These are phyloP conservation scores for Caenorhabditis latens DNA, from an alignment of 1,140 invertebrate species.

Conservation along the genomic window DNA sequence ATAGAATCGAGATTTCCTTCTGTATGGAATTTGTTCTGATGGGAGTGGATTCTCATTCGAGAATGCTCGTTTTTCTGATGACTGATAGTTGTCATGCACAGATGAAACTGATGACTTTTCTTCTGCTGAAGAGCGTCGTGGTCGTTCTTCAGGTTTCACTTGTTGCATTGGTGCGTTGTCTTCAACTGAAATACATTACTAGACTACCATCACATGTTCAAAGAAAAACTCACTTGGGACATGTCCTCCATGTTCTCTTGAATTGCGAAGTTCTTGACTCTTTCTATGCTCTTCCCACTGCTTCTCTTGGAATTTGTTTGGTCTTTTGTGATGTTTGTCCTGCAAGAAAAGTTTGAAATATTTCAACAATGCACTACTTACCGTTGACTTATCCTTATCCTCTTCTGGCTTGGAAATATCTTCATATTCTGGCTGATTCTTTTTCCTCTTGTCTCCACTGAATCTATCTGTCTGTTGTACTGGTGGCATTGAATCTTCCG, in stretches of 20 bases:
- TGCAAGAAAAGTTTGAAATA: background rate
- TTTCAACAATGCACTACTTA: background rate
- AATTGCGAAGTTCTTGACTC: constrained; percentile 27
- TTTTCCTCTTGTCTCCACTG: constrained; percentile 21
- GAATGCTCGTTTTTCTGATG: constrained; percentile 27
- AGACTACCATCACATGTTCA: too few species aligned
- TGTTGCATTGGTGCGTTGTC: background rate
- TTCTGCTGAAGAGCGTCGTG: constrained; percentile 2
- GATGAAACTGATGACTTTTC: constrained; percentile 5
- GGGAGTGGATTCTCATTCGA: constrained; percentile 22
- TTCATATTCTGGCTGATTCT: constrained; percentile 50
- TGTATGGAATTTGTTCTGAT: constrained; percentile 39
- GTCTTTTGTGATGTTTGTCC: constrained; percentile 37
- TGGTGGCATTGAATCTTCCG: background rate
- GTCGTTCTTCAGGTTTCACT: constrained; percentile 33
- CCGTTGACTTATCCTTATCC: constrained; percentile 3
- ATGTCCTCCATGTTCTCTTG: constrained; percentile 43
- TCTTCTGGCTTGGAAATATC: constrained; percentile 31
- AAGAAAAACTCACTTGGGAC: background rate
- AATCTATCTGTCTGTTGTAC: constrained; percentile 21
- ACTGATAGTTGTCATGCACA: constrained; percentile 1
- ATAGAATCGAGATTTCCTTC: constrained; percentile 29
- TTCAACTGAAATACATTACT: background rate
- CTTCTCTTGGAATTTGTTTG: constrained; percentile 43
- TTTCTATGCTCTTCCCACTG: constrained; percentile 48